Evolutionary conservation across 53 echinoderm and acorn worm genomes (phyloP).

Genomic region (Actinopyga echinites): DNA sequence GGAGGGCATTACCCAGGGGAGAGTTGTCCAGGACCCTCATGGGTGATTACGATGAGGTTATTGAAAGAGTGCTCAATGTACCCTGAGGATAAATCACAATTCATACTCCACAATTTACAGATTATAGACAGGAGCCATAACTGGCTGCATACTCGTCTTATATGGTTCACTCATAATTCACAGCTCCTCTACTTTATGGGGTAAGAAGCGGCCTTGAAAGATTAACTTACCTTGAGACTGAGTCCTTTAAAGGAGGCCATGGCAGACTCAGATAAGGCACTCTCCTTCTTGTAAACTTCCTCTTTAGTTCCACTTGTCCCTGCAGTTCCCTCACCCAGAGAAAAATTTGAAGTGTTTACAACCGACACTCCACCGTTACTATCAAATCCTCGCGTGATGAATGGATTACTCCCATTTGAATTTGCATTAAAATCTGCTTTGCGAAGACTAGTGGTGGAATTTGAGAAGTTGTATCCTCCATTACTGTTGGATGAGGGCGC

Average conservation of each 20-base stretch:
- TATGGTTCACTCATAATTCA: too few relatives aligned
- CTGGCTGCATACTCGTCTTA: too few relatives aligned
- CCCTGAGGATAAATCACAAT: too few relatives aligned
- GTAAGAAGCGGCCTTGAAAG: not conserved
- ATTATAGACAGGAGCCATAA: too few relatives aligned
- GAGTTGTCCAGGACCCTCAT: too few relatives aligned
- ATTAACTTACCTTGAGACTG: conserved; percentile 16
- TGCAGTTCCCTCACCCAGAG: not conserved
- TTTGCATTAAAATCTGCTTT: conserved; percentile 18
- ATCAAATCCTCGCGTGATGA: conserved; percentile 22
- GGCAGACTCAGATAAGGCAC: not conserved
- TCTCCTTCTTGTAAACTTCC: not conserved
- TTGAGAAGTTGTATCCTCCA: conserved; percentile 36
- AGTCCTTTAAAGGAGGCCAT: conserved; percentile 19
- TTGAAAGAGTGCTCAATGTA: too few relatives aligned
- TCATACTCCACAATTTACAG: too few relatives aligned
- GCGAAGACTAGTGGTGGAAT: conserved; percentile 38
- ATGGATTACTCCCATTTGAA: conserved; percentile 36
- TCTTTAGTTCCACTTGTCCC: conserved; percentile 18
- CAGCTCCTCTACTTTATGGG: too few relatives aligned
- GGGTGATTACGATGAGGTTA: too few relatives aligned
- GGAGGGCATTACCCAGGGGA: too few relatives aligned
- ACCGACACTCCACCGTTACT: not conserved
- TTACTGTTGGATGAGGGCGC: conserved; percentile 32
- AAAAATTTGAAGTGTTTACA: not conserved